Percentiles rank a stretch among this genome's conserved stretches.
phyloP scores from a whole-genome alignment of 2,888 invertebrate species.

The Ceriagrion tenellum region DNA sequence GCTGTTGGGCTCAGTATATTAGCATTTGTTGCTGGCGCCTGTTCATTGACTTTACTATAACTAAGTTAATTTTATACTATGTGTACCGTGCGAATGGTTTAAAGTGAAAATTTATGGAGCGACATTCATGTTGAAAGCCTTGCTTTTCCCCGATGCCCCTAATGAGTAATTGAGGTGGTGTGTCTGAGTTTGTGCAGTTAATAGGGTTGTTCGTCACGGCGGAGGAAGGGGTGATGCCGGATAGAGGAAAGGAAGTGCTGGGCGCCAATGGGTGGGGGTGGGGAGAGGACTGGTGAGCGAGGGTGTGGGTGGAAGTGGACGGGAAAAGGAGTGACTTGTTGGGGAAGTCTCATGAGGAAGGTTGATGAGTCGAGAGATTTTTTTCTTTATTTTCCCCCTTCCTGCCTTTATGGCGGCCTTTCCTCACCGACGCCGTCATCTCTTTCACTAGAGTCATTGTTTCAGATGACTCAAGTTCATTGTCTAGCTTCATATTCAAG shows the following conservation, averaged over 20 bases:
- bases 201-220: slow-evolving; percentile 42
- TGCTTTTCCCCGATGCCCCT: background rate
- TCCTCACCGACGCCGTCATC: slow-evolving; percentile 6
- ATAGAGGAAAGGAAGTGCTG: background rate
- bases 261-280: background rate
- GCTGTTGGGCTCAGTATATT: background rate
- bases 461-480: slow-evolving; percentile 21
- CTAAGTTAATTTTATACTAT: no score
- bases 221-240: background rate
- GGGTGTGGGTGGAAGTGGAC: background rate
- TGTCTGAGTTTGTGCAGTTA: slow-evolving; percentile 16
- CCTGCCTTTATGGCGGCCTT: slow-evolving; percentile 31
- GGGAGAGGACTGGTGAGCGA: background rate
- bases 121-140: background rate
- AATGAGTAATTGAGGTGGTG: slow-evolving; percentile 3
- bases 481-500: background rate
- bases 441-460: background rate
- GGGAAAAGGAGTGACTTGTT: slow-evolving; percentile 19
- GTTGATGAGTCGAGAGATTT: slow-evolving; percentile 10
- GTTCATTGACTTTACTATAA: background rate
- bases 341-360: slow-evolving; percentile 1
- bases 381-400: slow-evolving; percentile 22
- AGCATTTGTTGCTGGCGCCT: background rate
- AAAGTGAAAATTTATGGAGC: no score
- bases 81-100: no score